Evolutionary conservation across 2,113 vertebrate genomes (phyloP).

Genomic region (Phalacrocorax carbo): DNA sequence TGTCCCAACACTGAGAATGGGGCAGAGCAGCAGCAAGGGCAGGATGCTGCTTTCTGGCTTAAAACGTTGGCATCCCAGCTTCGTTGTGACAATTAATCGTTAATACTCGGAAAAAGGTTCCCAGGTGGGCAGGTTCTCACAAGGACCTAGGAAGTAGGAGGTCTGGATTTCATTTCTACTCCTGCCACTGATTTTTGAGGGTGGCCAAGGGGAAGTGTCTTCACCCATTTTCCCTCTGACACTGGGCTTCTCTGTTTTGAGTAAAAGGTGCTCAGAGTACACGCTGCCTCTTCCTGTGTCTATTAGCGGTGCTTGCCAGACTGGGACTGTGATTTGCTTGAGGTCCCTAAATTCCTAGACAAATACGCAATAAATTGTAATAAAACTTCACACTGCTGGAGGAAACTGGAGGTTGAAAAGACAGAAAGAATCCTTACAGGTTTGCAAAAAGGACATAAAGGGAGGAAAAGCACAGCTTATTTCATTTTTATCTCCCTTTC

Average conservation of each 20-base stretch:
- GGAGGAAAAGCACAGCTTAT: not conserved
- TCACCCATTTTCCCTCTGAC: not conserved
- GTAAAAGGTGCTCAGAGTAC: not conserved
- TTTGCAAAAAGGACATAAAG: not conserved
- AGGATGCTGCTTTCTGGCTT: not conserved
- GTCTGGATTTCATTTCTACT: not conserved
- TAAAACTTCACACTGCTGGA: not conserved
- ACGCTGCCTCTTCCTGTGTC: not conserved
- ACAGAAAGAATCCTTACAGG: not conserved
- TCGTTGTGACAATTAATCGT: not conserved
- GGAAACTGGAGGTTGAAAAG: not conserved
- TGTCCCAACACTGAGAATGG: rapidly evolving
- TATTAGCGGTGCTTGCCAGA: not conserved
- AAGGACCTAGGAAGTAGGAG: not conserved
- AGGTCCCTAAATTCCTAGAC: not conserved
- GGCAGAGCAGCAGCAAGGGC: not conserved
- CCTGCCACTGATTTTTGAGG: not conserved
- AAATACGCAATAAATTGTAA: not conserved
- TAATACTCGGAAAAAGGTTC: no score
- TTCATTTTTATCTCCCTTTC: conserved; percentile 31
- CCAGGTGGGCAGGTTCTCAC: not conserved
- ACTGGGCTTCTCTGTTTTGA: not conserved
- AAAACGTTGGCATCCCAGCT: not conserved
- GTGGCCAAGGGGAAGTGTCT: not conserved
- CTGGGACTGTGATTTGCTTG: not conserved